These are phyloP conservation scores for Petrolisthes manimaculis DNA, from an alignment of 2,888 invertebrate genomes.

Conservation along the genomic window DNA sequence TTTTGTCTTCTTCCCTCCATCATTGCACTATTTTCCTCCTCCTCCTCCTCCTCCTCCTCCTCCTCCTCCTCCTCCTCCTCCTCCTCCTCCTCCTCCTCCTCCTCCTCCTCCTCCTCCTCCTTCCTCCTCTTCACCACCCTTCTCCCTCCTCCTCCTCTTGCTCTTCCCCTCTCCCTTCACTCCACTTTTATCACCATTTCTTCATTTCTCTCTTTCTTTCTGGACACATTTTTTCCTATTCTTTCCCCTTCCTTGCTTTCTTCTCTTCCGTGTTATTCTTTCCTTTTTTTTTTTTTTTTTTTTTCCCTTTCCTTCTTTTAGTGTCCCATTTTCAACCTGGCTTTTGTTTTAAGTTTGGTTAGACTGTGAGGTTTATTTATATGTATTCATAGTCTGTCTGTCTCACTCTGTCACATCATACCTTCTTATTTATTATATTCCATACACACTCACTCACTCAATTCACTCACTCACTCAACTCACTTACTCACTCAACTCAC, in stretches of 20 bases:
- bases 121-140: neutral
- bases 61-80: neutral
- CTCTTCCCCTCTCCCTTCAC: neutral
- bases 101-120: neutral
- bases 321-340: neutral
- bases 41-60: neutral
- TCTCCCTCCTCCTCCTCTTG: neutral
- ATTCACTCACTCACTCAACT: no score
- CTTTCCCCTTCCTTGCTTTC: no score
- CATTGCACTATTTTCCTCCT: conserved; percentile 4
- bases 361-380: neutral
- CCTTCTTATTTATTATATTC: neutral
- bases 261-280: neutral
- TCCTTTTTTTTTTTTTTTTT: neutral
- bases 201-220: neutral
- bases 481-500: no score
- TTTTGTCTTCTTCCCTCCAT: conserved; percentile 2
- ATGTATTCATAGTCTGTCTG: neutral
- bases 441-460: no score
- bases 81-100: neutral
- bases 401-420: neutral
- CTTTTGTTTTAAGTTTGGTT: neutral
- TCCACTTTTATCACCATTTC: neutral
- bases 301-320: no score
- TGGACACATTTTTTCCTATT: neutral